phyloP scores from a whole-genome alignment of 2,113 vertebrate species.

The Channa maculata region DNA sequence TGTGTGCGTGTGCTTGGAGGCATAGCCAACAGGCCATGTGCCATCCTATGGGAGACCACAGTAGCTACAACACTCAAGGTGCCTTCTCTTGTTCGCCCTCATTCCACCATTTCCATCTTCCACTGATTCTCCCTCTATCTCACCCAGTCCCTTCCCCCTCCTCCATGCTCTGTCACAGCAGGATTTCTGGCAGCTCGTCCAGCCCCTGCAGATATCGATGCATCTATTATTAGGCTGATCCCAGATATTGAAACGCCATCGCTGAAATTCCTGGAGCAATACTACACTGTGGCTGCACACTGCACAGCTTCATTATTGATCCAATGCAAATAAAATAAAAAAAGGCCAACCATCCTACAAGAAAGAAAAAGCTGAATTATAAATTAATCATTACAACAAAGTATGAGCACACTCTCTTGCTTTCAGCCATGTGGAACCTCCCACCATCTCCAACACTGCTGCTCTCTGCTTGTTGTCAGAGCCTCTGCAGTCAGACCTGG shows the following conservation, averaged over 20 bases:
- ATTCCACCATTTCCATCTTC: constrained; percentile 17
- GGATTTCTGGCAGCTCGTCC: constrained; percentile 51
- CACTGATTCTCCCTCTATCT: not conserved
- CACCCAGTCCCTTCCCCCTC: too few species aligned
- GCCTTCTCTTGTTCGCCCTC: constrained; percentile 48
- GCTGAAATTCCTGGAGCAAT: constrained; percentile 51
- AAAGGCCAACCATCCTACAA: constrained; percentile 52
- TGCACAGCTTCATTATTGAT: constrained; percentile 49
- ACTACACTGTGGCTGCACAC: constrained; percentile 37
- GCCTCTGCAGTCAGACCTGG: constrained; percentile 46
- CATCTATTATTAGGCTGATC: constrained; percentile 80
- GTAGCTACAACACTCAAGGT: constrained; percentile 61
- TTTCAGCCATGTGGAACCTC: constrained; percentile 55
- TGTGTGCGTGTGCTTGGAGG: constrained; percentile 16
- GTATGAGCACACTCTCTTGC: constrained; percentile 55
- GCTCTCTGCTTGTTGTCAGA: constrained; percentile 32
- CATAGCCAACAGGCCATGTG: constrained; percentile 40
- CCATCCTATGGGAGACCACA: constrained; percentile 49
- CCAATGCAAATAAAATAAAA: constrained; percentile 24
- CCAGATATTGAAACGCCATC: constrained; percentile 66
- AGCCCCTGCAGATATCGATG: constrained; percentile 75
- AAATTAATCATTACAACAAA: constrained; percentile 77
- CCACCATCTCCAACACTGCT: constrained; percentile 11
- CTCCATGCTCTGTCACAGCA: not conserved
- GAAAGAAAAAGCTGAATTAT: constrained; percentile 55